Evolutionary conservation across 2,797 vertebrate genomes (phyloP), one percentile per base, ranked within the genome.

Genomic region (Eutrigla gurnardus): DNA sequence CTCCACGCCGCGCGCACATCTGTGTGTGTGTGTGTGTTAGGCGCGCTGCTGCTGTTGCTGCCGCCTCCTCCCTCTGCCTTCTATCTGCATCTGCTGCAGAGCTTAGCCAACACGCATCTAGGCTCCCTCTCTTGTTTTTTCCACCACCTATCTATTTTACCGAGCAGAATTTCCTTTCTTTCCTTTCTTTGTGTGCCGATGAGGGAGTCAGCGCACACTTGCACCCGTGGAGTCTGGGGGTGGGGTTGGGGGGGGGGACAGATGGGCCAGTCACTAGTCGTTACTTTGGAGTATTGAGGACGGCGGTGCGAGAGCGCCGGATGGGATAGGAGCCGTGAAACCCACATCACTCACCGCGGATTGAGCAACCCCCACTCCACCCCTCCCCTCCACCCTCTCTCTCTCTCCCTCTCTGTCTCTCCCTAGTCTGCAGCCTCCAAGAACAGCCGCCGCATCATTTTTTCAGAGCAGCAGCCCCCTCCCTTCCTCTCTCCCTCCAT

Each of bases 381-480:
- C 68, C 39, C 25, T 68, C 39, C 54, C 39, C 32, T 36, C 63
- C 63, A 54, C 66, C 77, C 63, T 59, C 64, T 32, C 53, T 39
- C 58, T 43, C 63, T 7, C 55, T 36, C 49, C 17, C 57, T 59
- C 78, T 62, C 77, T 59, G 55, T 84, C 85, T 86, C 87, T 86
- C 86, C 68, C 81, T 80, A 77, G 88, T 93, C 91, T 93, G 90
- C 91, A 93, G 90, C 87, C 89, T 90, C 87, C 87, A 90, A 91
- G 90, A 93, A 91, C 91, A 92, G 89, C 91, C 91, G 89, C 91
- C 88, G 91, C 91, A 92, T 91, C 91, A 89, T 90, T 90, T 92
- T 91, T 88, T 89, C 88, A 84, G 84, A 90, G 86, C 87, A 82
- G 75, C 91, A 79, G 76, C 81, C 83, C 74, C 77, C 82, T 66